Conservation (phyloP, 2,797 vertebrate species). For the Oreonectes daqikongensis region DNA sequence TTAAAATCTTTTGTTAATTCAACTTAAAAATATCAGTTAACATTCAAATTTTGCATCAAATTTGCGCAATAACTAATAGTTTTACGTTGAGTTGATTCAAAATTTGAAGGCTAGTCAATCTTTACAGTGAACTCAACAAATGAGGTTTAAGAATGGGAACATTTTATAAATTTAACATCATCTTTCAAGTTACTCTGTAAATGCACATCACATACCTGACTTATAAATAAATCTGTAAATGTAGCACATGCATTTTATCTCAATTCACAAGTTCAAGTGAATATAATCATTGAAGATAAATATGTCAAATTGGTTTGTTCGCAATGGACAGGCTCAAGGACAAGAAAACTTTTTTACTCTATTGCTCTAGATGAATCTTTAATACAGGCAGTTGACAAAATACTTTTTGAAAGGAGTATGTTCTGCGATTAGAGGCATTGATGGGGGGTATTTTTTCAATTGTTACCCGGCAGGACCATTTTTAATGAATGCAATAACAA, state of each 20-base stretch:
- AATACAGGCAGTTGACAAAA: no score
- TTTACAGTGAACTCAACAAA: no score
- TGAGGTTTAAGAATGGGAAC: conserved; percentile 15
- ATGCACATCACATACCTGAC: conserved; percentile 2
- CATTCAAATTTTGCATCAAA: no score
- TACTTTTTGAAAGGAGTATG: no score
- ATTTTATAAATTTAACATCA: conserved; percentile 8
- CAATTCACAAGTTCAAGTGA: not conserved
- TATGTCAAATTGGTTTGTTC: not conserved
- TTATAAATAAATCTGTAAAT: conserved; percentile 37
- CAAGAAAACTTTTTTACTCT: not conserved
- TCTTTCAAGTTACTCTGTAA: conserved; percentile 22
- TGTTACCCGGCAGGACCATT: not conserved
- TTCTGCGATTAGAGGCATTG: no score
- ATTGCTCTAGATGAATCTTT: no score
- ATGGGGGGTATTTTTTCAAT: not conserved
- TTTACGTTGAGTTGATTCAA: no score
- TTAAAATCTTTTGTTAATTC: no score
- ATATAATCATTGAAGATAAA: not conserved
- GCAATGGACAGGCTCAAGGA: not conserved
- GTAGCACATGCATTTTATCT: conserved; percentile 1
- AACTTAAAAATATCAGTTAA: no score
- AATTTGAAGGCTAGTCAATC: no score
- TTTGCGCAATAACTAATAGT: no score
- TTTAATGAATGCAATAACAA: not conserved